Percentiles rank a stretch among this genome's conserved stretches.
These are phyloP conservation scores for Eptesicus fuscus DNA, from an alignment of 2,113 vertebrate species.

Conservation along the genomic window DNA sequence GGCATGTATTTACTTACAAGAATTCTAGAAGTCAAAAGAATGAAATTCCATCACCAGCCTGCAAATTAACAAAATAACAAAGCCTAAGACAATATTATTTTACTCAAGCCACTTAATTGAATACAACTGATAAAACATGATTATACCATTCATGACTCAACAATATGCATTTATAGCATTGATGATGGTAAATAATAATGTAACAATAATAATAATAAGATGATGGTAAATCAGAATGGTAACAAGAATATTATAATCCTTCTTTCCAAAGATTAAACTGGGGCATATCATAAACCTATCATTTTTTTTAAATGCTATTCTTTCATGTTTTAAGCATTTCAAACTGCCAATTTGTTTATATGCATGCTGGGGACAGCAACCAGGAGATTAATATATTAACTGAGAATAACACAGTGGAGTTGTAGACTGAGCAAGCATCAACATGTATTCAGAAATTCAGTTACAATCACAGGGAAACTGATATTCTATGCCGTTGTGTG, in stretches of 20 bases:
- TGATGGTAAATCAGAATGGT: too few relatives aligned
- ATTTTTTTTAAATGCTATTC: neutral
- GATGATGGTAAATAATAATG: neutral
- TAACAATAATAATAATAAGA: neutral
- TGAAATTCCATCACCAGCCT: conserved; percentile 53
- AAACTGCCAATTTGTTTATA: conserved; percentile 1
- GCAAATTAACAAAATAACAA: conserved; percentile 58
- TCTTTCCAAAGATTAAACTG: conserved; percentile 8
- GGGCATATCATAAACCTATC: neutral
- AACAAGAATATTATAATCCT: neutral
- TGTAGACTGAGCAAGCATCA: conserved; percentile 37
- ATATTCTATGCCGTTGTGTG: neutral
- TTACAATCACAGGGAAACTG: conserved; percentile 2
- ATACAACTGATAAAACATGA: neutral
- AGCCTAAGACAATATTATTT: conserved; percentile 52
- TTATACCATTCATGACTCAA: neutral
- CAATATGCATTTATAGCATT: conserved; percentile 10
- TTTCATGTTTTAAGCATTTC: conserved; percentile 3
- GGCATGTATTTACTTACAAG: conserved; percentile 57
- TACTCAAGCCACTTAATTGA: neutral
- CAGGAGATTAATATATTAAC: conserved; percentile 25
- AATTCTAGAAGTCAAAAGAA: conserved; percentile 50
- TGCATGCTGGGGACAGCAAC: conserved; percentile 19
- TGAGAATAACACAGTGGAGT: conserved; percentile 26
- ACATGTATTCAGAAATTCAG: conserved; percentile 55